These are phyloP conservation scores for Himalopsyche phryganea DNA, from an alignment of 1,140 invertebrate species.

Conservation along the genomic window DNA sequence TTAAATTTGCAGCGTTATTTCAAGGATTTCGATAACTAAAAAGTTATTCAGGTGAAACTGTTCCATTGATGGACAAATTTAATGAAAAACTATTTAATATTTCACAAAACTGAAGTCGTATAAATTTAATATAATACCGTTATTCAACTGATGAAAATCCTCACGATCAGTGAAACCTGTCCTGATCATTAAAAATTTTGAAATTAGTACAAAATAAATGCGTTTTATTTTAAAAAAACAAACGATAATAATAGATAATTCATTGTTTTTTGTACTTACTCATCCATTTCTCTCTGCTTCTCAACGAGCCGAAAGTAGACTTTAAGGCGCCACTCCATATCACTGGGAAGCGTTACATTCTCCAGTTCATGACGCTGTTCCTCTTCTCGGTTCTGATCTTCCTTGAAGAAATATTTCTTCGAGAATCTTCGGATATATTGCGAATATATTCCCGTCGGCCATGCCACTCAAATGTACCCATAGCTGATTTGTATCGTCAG, in stretches of 20 bases:
- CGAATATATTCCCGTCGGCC: constrained; percentile 51
- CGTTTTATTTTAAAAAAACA: too few relatives aligned
- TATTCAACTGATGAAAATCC: too few relatives aligned
- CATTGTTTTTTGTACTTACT: constrained; percentile 29
- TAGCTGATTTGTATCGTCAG: constrained; percentile 40
- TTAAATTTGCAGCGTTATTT: too few relatives aligned
- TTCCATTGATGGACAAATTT: too few relatives aligned
- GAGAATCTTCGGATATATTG: constrained; percentile 48
- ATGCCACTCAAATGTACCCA: constrained; percentile 53
- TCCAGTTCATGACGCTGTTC: constrained; percentile 45
- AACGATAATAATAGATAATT: too few relatives aligned
- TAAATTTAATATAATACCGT: too few relatives aligned
- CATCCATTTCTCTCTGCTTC: constrained; percentile 56
- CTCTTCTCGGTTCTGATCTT: constrained; percentile 43
- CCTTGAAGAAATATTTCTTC: constrained; percentile 46
- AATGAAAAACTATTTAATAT: too few relatives aligned
- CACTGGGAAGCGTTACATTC: constrained; percentile 60
- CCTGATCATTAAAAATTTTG: not conserved
- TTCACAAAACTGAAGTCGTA: too few relatives aligned
- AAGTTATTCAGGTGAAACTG: too few relatives aligned
- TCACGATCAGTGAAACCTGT: too few relatives aligned
- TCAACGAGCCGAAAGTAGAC: constrained; percentile 72
- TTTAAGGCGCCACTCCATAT: constrained; percentile 66
- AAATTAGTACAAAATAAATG: too few relatives aligned
- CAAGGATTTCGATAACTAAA: too few relatives aligned